Conservation (phyloP, 2,888 invertebrate species). For the Drosophila setosimentum region DNA sequence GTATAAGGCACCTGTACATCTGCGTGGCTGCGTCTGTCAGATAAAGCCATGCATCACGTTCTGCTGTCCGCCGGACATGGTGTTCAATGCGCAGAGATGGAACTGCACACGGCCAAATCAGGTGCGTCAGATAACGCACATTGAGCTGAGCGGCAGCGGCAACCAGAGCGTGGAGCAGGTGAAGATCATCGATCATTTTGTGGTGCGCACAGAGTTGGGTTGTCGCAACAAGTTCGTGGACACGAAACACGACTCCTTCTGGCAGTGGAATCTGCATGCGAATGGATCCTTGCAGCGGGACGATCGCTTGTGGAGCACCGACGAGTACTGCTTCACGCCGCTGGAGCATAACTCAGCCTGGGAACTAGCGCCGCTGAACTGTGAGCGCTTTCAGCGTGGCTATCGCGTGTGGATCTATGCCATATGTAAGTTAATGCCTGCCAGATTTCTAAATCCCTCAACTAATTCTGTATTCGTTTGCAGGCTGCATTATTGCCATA, state of each 20-base stretch:
- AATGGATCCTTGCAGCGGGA: conserved; percentile 71
- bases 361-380: conserved; percentile 72
- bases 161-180: conserved; percentile 51
- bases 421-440: conserved; percentile 64
- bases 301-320: conserved; percentile 64
- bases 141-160: conserved; percentile 64
- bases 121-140: conserved; percentile 57
- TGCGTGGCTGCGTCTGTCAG: conserved; percentile 82
- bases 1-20: conserved; percentile 65
- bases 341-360: conserved; percentile 72
- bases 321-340: conserved; percentile 79
- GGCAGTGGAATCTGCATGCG: conserved; percentile 77
- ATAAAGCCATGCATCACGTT: conserved; percentile 83
- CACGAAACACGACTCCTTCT: conserved; percentile 67
- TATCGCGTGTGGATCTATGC: conserved; percentile 80
- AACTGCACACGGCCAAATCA: conserved; percentile 61
- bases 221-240: conserved; percentile 76
- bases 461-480: not conserved
- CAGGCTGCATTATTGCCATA: conserved; percentile 76
- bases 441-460: accelerated
- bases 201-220: conserved; percentile 75
- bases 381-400: conserved; percentile 76
- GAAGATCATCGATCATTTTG: conserved; percentile 65
- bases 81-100: conserved; percentile 60
- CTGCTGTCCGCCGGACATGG: conserved; percentile 78